Evolutionary conservation across 2,888 invertebrate species (phyloP).

Genomic region (Molanna angustata): DNA sequence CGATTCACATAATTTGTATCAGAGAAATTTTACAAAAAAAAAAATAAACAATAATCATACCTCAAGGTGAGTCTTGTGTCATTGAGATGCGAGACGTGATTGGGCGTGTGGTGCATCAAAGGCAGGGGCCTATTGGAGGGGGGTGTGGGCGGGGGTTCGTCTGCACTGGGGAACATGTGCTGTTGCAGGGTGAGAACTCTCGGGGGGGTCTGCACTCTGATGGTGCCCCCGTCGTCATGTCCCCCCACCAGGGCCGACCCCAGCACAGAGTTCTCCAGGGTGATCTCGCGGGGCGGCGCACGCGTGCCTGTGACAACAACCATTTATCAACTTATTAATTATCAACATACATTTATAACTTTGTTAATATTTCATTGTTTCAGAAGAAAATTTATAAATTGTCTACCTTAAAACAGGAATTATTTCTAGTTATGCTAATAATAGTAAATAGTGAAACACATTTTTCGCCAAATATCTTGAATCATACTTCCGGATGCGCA

Average conservation of each 20-base stretch:
- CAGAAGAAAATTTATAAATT: too few relatives aligned
- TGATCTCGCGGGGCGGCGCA: constrained; percentile 84
- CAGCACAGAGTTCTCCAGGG: constrained; percentile 78
- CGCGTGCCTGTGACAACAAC: constrained; percentile 79
- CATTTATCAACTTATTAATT: too few relatives aligned
- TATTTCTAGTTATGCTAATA: too few relatives aligned
- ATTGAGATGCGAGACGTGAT: constrained; percentile 14
- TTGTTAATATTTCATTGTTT: too few relatives aligned
- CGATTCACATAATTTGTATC: too few relatives aligned
- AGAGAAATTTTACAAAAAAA: too few relatives aligned
- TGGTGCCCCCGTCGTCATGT: constrained; percentile 63
- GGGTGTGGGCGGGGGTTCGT: constrained; percentile 45
- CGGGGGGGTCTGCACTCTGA: constrained; percentile 87
- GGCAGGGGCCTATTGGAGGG: constrained; percentile 29
- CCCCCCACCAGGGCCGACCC: constrained; percentile 37
- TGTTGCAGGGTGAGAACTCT: constrained; percentile 82
- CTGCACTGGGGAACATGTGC: constrained; percentile 74
- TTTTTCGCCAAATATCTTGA: too few relatives aligned
- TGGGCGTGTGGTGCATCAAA: constrained; percentile 16
- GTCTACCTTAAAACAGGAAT: too few relatives aligned
- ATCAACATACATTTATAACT: too few relatives aligned
- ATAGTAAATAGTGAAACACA: too few relatives aligned
- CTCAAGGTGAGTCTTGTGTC: constrained; percentile 27
- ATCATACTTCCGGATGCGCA: too few relatives aligned
- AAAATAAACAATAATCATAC: constrained; percentile 4